Percentiles rank a stretch among this genome's conserved stretches.
Conservation (phyloP, 2,888 invertebrate genomes). For the Ischnura elegans region DNA sequence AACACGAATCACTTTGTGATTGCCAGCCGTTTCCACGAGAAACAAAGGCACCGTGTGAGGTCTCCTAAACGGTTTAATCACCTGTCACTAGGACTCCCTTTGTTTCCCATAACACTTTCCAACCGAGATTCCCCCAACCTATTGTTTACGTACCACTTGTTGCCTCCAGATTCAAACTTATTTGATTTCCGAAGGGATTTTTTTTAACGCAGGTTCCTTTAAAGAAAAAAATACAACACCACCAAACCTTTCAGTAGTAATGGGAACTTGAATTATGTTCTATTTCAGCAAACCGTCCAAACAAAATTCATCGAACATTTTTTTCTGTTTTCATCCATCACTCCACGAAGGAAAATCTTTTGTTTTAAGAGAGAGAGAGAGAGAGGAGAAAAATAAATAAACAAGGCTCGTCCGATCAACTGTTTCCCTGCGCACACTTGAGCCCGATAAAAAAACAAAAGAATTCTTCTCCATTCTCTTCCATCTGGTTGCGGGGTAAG, state of each 20-base stretch:
- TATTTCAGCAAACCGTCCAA: conserved; percentile 44
- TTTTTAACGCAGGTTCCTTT: neutral
- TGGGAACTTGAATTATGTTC: conserved; percentile 20
- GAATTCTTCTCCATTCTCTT: neutral
- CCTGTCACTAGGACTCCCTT: neutral
- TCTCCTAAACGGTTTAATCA: neutral
- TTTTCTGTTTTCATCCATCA: conserved; percentile 36
- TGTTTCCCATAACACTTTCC: neutral
- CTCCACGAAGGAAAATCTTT: neutral
- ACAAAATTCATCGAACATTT: conserved; percentile 18
- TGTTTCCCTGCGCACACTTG: neutral
- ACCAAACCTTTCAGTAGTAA: neutral
- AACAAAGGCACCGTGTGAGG: conserved; percentile 14
- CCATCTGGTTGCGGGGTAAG: neutral
- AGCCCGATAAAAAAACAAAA: neutral
- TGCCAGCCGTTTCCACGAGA: neutral
- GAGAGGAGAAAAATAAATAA: neutral
- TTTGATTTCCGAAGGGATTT: conserved; percentile 16
- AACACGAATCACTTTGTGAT: neutral
- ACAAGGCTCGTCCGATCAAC: neutral
- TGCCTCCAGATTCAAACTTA: neutral
- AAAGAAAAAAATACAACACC: neutral
- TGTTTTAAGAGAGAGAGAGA: neutral
- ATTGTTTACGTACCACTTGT: conserved; percentile 38
- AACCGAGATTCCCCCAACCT: neutral